These are phyloP conservation scores for Alaudala cheleensis DNA, from an alignment of 2,113 vertebrate species.

Conservation along the genomic window DNA sequence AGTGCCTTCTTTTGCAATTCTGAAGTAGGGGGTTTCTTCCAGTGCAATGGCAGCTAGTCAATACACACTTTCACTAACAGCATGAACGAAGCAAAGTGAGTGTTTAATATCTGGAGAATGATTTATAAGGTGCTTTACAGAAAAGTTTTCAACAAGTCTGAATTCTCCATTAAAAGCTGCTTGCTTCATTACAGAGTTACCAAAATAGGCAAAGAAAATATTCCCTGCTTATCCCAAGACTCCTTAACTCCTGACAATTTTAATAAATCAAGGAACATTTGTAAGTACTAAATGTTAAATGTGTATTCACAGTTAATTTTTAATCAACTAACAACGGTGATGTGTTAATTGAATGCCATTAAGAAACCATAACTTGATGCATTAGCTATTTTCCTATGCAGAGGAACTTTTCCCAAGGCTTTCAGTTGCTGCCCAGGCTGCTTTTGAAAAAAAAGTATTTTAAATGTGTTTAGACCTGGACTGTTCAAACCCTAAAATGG, in stretches of 20 bases:
- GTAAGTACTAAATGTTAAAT: constrained; percentile 78
- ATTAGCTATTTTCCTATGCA: constrained; percentile 74
- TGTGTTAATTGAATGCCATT: constrained; percentile 80
- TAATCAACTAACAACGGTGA: constrained; percentile 80
- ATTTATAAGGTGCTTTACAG: constrained; percentile 68
- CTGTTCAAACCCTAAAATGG: constrained; percentile 38
- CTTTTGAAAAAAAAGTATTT: constrained; percentile 36
- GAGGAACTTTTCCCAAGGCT: constrained; percentile 70
- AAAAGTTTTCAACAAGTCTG: constrained; percentile 67
- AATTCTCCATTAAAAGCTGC: constrained; percentile 63
- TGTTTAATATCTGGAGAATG: constrained; percentile 66
- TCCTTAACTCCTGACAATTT: constrained; percentile 74
- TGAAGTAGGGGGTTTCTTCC: neutral
- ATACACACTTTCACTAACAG: neutral
- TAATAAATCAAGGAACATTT: constrained; percentile 79
- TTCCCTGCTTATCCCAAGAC: constrained; percentile 71
- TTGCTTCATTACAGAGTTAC: constrained; percentile 52
- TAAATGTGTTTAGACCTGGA: constrained; percentile 24
- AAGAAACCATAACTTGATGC: constrained; percentile 77
- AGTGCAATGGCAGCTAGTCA: neutral
- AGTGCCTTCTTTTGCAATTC: neutral
- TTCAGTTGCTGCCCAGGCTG: constrained; percentile 61
- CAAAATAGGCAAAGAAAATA: constrained; percentile 69
- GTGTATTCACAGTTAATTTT: constrained; percentile 80
- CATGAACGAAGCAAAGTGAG: neutral